A percentile compares a stretch with the other conserved stretches of the same genome.
Conservation (phyloP, 2,888 invertebrate genomes). For the Merodon equestris region DNA sequence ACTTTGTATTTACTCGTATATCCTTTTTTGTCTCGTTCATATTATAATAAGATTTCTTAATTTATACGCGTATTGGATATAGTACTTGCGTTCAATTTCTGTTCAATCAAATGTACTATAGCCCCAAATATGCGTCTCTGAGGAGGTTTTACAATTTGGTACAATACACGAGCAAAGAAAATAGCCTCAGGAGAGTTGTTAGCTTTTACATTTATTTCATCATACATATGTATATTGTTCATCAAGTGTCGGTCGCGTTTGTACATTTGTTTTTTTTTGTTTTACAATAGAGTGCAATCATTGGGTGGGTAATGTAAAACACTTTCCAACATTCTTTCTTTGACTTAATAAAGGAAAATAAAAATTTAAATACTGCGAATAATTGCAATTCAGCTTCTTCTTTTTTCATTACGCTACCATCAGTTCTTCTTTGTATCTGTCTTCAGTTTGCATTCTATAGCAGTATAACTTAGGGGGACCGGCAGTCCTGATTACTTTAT, state of each 20-base stretch:
- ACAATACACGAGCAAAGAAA: conserved; percentile 33
- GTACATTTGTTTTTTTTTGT: conserved; percentile 6
- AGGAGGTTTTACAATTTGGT: conserved; percentile 22
- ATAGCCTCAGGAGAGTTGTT: conserved; percentile 28
- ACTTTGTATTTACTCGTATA: conserved; percentile 15
- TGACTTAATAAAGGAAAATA: too few species aligned
- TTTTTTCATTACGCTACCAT: too few species aligned
- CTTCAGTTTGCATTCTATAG: too few species aligned
- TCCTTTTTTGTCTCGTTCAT: conserved; percentile 20
- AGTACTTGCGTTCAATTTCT: conserved; percentile 32
- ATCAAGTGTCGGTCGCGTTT: conserved; percentile 15
- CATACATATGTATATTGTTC: conserved; percentile 1
- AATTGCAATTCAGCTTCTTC: too few species aligned
- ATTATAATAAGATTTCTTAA: conserved; percentile 54
- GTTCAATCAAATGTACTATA: conserved; percentile 20
- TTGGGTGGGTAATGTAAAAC: too few species aligned
- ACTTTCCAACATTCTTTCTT: too few species aligned
- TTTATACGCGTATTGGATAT: conserved; percentile 35
- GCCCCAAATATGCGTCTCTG: conserved; percentile 31
- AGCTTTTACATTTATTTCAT: conserved; percentile 31
- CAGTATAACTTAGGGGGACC: too few species aligned
- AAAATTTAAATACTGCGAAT: too few species aligned
- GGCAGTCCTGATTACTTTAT: too few species aligned
- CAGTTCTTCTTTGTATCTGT: too few species aligned
- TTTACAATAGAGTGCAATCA: conserved; percentile 28